Evolutionary conservation across 30 jellyfish, hydroid and myxozoan species (phyloP).

Genomic region (Sanderia malayensis): DNA sequence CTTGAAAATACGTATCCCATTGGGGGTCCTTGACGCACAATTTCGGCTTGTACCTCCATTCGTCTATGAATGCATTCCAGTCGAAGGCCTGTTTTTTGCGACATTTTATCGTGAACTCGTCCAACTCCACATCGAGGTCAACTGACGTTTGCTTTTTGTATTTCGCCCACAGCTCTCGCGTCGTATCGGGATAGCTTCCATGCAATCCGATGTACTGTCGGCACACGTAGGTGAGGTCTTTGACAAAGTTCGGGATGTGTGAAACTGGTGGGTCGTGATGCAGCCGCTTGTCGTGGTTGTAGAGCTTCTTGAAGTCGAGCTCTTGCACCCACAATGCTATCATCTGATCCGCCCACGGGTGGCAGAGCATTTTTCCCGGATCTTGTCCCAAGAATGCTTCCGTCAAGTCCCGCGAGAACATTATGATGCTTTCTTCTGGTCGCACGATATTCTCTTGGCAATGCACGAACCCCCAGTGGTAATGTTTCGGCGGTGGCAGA

Average conservation of each 20-base stretch:
- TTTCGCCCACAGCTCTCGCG: conserved; percentile 68
- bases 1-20: conserved; percentile 86
- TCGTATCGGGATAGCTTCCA: conserved; percentile 77
- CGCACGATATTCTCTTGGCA: conserved; percentile 60
- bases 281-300: conserved; percentile 63
- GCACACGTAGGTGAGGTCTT: conserved; percentile 41
- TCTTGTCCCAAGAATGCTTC: conserved; percentile 63
- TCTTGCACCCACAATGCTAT: conserved; percentile 79
- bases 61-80: conserved; percentile 50
- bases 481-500: conserved; percentile 32
- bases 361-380: conserved; percentile 58
- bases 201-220: conserved; percentile 71
- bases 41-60: conserved; percentile 81
- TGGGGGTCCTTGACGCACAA: conserved; percentile 61
- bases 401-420: conserved; percentile 71
- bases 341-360: conserved; percentile 90
- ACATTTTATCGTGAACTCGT: conserved; percentile 34
- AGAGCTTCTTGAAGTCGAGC: conserved; percentile 26
- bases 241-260: background rate
- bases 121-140: conserved; percentile 31
- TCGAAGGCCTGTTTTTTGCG: conserved; percentile 22
- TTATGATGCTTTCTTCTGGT: conserved; percentile 82
- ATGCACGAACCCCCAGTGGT: conserved; percentile 82
- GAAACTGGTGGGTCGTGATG: conserved; percentile 71
- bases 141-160: conserved; percentile 26